phyloP scores from a whole-genome alignment of 2,797 vertebrate genomes.

The Leptatherina wallacei region DNA sequence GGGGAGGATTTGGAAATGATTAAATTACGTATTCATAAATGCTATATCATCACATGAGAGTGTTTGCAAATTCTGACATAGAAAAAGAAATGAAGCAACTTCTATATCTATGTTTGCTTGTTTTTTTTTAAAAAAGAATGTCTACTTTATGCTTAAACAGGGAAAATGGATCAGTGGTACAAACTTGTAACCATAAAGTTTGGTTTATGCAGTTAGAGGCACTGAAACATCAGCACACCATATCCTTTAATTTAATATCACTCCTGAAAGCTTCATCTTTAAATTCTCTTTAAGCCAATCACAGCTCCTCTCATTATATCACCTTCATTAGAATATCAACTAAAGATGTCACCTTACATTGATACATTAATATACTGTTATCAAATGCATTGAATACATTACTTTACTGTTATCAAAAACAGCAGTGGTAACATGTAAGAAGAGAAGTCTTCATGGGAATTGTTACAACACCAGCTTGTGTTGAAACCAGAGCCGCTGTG shows the following conservation, averaged over 20 bases:
- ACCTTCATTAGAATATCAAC: conserved; percentile 2
- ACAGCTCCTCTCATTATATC: conserved; percentile 6
- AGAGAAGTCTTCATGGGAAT: conserved; percentile 18
- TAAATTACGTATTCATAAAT: not conserved
- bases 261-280: conserved; percentile 19
- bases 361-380: conserved; percentile 1
- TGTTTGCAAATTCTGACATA: not conserved
- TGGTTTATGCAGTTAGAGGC: conserved; percentile 25
- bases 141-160: not conserved
- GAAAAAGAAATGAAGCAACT: not conserved
- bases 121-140: not conserved
- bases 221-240: conserved; percentile 48
- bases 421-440: not conserved
- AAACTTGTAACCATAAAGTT: not conserved
- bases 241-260: conserved; percentile 36
- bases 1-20: conserved; percentile 36
- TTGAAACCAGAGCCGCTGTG: conserved; percentile 45
- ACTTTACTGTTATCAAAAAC: conserved; percentile 8
- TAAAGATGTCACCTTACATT: not conserved
- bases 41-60: not conserved
- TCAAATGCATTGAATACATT: conserved; percentile 3
- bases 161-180: conserved; percentile 9
- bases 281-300: conserved; percentile 32
- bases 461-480: conserved; percentile 48
- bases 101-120: not conserved